Conservation (phyloP, 1,140 invertebrate species). For the Heterodera schachtii region DNA sequence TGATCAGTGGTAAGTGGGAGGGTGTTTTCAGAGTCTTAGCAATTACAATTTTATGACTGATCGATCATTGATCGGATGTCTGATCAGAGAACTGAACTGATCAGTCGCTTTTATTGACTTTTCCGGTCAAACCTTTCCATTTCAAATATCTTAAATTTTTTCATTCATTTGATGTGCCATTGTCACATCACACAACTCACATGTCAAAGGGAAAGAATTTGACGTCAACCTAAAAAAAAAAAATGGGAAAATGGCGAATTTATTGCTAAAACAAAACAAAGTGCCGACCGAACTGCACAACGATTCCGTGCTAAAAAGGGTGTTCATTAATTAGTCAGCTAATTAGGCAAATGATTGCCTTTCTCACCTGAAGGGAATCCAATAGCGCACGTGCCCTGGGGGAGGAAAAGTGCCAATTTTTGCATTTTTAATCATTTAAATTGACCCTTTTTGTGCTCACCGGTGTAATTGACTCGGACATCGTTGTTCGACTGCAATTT, state of each 20-base stretch:
- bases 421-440: no score
- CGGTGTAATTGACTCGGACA: slow-evolving; percentile 64
- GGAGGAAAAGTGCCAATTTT: no score
- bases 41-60: no score
- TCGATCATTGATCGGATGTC: no score
- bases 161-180: no score
- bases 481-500: slow-evolving; percentile 64
- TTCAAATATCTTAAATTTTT: no score
- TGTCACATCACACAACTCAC: no score
- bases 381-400: slow-evolving; percentile 58
- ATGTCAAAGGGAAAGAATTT: slow-evolving; percentile 66
- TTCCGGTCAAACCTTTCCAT: no score
- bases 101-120: no score
- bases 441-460: slow-evolving; percentile 29
- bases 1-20: no score
- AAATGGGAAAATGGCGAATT: neutral
- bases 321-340: neutral
- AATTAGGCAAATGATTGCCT: neutral
- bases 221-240: slow-evolving; percentile 48
- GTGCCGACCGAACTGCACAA: slow-evolving; percentile 29
- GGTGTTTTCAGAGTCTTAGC: no score
- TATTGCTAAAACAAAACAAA: neutral
- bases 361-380: slow-evolving; percentile 59
- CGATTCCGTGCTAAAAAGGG: slow-evolving; percentile 57
- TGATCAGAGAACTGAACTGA: no score